Conservation (phyloP, 1,140 invertebrate genomes). For the Bombus polaris region DNA sequence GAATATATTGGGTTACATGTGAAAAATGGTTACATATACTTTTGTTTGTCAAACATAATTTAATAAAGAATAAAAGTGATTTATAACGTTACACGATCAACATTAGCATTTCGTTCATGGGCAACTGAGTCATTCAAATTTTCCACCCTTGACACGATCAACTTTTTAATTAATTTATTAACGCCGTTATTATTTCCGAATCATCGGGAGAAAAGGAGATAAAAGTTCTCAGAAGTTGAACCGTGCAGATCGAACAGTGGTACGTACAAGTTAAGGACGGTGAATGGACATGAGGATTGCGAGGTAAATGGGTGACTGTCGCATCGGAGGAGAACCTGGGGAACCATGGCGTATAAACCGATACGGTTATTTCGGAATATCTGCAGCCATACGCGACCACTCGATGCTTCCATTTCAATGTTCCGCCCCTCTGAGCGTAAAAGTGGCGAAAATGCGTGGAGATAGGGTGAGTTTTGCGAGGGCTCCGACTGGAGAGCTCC, state of each 20-base stretch:
- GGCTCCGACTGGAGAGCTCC: conserved; percentile 24
- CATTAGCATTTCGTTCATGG: too few relatives aligned
- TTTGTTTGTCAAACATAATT: accelerated
- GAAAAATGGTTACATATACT: too few relatives aligned
- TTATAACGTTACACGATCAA: too few relatives aligned
- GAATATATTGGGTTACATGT: too few relatives aligned
- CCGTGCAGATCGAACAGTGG: neutral
- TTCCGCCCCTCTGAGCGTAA: conserved; percentile 77
- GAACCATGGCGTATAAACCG: conserved; percentile 72
- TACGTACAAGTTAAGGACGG: neutral
- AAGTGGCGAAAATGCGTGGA: conserved; percentile 77
- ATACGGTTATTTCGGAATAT: conserved; percentile 79
- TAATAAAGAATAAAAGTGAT: neutral
- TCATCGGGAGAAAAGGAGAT: neutral
- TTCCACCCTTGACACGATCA: too few relatives aligned
- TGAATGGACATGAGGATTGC: conserved; percentile 45
- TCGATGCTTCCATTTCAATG: conserved; percentile 80
- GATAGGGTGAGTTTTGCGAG: conserved; percentile 49
- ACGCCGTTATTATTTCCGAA: too few relatives aligned
- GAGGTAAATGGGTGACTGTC: conserved; percentile 56
- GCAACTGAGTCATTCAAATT: too few relatives aligned
- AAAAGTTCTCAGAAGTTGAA: neutral
- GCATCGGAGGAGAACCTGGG: conserved; percentile 56
- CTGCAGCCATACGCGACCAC: conserved; percentile 72
- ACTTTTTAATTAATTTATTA: neutral